Evolutionary conservation across 2,113 vertebrate species (phyloP).

Genomic region (Talpa occidentalis): DNA sequence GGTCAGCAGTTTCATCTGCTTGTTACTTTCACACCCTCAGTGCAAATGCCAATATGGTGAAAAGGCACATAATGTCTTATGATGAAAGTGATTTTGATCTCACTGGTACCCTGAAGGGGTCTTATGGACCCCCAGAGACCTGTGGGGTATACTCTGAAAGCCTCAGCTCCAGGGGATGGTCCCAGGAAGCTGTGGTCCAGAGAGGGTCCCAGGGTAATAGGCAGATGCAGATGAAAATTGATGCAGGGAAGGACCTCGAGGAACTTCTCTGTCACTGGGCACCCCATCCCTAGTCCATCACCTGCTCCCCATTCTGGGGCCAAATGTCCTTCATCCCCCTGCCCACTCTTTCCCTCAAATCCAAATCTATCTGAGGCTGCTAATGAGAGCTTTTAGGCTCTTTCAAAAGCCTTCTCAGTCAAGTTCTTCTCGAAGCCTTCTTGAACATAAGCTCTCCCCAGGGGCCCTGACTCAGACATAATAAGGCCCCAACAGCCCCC

Average conservation of each 20-base stretch:
- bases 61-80: neutral
- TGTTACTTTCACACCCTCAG: neutral
- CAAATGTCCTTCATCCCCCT: neutral
- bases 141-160: neutral
- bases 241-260: neutral
- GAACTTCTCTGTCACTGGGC: neutral
- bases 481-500: neutral
- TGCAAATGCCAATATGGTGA: neutral
- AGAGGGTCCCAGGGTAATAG: neutral
- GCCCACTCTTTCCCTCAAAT: neutral
- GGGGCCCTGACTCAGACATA: neutral
- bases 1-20: too few species aligned
- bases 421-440: neutral
- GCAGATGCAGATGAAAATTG: neutral
- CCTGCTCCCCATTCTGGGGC: neutral
- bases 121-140: neutral
- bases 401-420: neutral
- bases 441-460: neutral
- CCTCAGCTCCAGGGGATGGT: fast-evolving
- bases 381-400: neutral
- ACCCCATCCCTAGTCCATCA: fast-evolving
- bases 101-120: neutral
- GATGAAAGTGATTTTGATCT: neutral
- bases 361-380: neutral
- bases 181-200: neutral